Conservation (phyloP, 2,888 invertebrate genomes). For the Parnassius apollo region DNA sequence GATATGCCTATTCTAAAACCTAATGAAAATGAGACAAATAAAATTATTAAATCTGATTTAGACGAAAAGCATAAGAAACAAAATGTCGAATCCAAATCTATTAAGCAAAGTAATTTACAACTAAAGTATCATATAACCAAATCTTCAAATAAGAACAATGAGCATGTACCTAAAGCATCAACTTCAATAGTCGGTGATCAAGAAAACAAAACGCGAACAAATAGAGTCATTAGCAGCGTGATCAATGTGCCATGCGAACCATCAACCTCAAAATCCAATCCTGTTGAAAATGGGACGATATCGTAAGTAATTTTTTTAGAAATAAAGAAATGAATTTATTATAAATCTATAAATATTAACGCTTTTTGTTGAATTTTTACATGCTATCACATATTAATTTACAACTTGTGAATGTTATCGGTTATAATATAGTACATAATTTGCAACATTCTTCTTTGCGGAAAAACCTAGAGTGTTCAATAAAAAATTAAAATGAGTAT, state of each 20-base stretch:
- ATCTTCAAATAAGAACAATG: slow-evolving; percentile 6
- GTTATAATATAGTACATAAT: too few species aligned
- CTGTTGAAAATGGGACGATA: slow-evolving; percentile 32
- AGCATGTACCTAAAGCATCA: not conserved
- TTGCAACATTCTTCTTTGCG: too few species aligned
- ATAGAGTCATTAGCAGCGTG: not conserved
- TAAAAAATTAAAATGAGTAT: too few species aligned
- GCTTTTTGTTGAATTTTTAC: too few species aligned
- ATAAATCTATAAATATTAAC: too few species aligned
- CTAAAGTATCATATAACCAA: not conserved
- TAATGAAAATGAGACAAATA: slow-evolving; percentile 10
- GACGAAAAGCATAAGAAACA: not conserved
- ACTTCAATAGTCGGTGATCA: slow-evolving; percentile 1
- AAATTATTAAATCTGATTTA: not conserved
- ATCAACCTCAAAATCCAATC: slow-evolving; percentile 36
- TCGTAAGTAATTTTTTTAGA: slow-evolving; percentile 48
- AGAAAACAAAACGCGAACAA: not conserved
- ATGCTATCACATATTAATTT: too few species aligned
- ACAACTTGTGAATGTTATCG: too few species aligned
- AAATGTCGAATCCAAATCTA: not conserved
- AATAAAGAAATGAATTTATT: too few species aligned
- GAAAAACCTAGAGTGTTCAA: too few species aligned
- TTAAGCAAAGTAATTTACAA: not conserved
- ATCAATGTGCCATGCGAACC: slow-evolving; percentile 15
- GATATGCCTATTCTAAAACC: slow-evolving; percentile 7